A percentile compares a stretch with the other conserved stretches of the same genome.
phyloP scores from a whole-genome alignment of 2,113 vertebrate genomes.

The Symphodus melops region DNA sequence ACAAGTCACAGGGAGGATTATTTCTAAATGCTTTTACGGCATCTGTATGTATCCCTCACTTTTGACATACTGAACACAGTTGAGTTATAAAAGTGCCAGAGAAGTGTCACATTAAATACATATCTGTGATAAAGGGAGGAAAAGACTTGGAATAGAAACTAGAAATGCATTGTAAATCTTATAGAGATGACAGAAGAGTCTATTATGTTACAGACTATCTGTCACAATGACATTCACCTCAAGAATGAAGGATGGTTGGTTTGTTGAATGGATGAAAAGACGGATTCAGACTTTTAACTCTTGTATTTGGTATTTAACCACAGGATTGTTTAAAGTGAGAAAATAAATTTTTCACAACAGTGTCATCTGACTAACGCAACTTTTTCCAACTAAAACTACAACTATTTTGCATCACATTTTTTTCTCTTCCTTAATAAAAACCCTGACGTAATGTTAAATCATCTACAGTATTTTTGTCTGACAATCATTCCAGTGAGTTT shows the following conservation, averaged over 20 bases:
- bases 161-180: background rate
- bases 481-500: too few species aligned
- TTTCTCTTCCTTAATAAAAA: too few species aligned
- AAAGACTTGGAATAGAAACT: background rate
- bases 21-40: constrained; percentile 3
- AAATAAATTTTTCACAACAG: background rate
- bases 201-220: background rate
- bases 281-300: background rate
- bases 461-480: background rate
- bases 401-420: background rate
- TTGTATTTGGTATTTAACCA: background rate
- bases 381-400: background rate
- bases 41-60: background rate
- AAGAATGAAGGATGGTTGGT: background rate
- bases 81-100: background rate
- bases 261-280: background rate
- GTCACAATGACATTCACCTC: background rate
- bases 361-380: background rate
- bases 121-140: background rate
- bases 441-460: background rate
- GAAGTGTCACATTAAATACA: background rate
- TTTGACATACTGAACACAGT: background rate
- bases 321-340: background rate
- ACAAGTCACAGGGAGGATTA: constrained; percentile 33
- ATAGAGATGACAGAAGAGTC: background rate